These are phyloP conservation scores for Diorhabda carinulata DNA, from an alignment of 1,140 invertebrate species.

Conservation along the genomic window DNA sequence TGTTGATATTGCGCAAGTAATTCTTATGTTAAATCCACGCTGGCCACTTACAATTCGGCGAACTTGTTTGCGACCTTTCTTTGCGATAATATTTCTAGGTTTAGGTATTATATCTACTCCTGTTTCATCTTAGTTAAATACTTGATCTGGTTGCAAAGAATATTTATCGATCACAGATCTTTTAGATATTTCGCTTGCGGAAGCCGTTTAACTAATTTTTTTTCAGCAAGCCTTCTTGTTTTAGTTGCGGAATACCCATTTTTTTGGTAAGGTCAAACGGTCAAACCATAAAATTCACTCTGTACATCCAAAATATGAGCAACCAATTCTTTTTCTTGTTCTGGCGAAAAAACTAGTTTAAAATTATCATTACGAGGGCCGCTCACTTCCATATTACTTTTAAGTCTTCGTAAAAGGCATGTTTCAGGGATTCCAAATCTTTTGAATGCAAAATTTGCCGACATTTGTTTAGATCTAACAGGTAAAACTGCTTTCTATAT, in stretches of 20 bases:
- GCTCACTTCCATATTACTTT: constrained; percentile 2
- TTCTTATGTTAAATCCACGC: too few relatives aligned
- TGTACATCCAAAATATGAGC: constrained; percentile 23
- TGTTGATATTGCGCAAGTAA: constrained; percentile 36
- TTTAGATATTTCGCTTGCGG: constrained; percentile 10
- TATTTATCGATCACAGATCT: neutral
- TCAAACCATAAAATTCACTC: constrained; percentile 28
- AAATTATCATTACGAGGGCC: constrained; percentile 10
- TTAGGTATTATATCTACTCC: too few relatives aligned
- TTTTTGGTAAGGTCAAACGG: constrained; percentile 20
- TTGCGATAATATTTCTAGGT: constrained; percentile 28
- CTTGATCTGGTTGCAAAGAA: constrained; percentile 3
- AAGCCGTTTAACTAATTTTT: too few relatives aligned
- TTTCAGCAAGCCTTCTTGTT: too few relatives aligned
- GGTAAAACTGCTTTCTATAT: neutral
- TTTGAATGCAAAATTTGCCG: neutral
- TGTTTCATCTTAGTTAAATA: too few relatives aligned
- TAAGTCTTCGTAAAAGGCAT: constrained; percentile 8
- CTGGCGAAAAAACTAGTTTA: constrained; percentile 23
- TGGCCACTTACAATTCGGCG: constrained; percentile 31
- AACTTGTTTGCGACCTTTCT: constrained; percentile 45
- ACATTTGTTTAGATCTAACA: neutral
- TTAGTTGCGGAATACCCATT: too few relatives aligned
- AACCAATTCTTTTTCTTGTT: constrained; percentile 25
- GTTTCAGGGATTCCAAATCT: constrained; percentile 7